These are phyloP conservation scores for Aleadryas rufinucha DNA, from an alignment of 2,113 vertebrate genomes.

Conservation along the genomic window DNA sequence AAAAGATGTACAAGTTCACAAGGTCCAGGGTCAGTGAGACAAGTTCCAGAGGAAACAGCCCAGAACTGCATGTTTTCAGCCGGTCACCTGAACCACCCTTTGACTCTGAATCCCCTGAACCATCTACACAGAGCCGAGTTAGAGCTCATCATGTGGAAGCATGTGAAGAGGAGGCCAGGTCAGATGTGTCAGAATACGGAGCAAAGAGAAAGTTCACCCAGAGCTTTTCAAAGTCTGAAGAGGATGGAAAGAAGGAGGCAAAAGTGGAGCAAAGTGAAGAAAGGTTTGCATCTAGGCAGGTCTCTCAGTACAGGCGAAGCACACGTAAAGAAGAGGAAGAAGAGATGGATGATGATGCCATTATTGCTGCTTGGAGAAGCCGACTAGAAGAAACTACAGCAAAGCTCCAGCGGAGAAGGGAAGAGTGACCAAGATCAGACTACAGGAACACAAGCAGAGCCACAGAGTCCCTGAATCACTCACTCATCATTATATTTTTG, in stretches of 20 bases:
- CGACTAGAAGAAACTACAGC: slow-evolving; percentile 81
- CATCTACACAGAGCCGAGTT: slow-evolving; percentile 19
- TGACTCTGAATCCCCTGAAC: slow-evolving; percentile 58
- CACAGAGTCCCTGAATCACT: slow-evolving; percentile 19
- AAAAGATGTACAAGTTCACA: slow-evolving; percentile 57
- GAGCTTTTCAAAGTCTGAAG: slow-evolving; percentile 71
- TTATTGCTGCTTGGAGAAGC: slow-evolving; percentile 87
- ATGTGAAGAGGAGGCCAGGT: slow-evolving; percentile 63
- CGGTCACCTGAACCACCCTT: slow-evolving; percentile 46
- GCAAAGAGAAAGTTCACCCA: slow-evolving; percentile 80
- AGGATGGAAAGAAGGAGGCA: slow-evolving; percentile 69
- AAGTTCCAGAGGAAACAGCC: slow-evolving; percentile 60
- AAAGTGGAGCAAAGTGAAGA: slow-evolving; percentile 69
- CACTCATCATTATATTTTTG: slow-evolving; percentile 55
- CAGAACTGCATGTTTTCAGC: slow-evolving; percentile 65
- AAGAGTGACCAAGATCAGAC: slow-evolving; percentile 57
- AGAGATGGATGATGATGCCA: slow-evolving; percentile 84
- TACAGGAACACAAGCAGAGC: neutral
- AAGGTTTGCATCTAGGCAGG: slow-evolving; percentile 63
- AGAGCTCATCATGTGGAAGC: slow-evolving; percentile 58
- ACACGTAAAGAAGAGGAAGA: slow-evolving; percentile 60
- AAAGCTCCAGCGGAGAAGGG: slow-evolving; percentile 67
- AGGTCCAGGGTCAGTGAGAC: slow-evolving; percentile 65
- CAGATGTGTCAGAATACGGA: slow-evolving; percentile 67
- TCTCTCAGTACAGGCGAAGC: slow-evolving; percentile 59